Conservation (phyloP, 2,113 vertebrate genomes). For the Xerus inauris region DNA sequence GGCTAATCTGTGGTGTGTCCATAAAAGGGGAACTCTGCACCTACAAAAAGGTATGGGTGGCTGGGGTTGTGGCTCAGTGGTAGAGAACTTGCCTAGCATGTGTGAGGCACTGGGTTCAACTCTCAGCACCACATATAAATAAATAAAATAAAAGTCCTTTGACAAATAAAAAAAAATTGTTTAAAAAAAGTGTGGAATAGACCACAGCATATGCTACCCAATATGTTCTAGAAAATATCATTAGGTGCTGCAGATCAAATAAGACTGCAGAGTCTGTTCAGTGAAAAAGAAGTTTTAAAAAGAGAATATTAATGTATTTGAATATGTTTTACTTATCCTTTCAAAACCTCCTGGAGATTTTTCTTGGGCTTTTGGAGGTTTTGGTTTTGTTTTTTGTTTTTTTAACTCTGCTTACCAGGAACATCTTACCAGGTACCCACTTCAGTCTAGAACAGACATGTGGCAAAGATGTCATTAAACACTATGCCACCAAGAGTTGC, state of each 20-base stretch:
- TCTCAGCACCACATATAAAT: too few relatives aligned
- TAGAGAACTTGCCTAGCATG: too few relatives aligned
- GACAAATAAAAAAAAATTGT: too few relatives aligned
- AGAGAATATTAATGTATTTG: neutral
- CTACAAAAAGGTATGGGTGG: neutral
- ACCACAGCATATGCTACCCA: neutral
- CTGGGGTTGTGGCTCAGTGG: too few relatives aligned
- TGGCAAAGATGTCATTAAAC: accelerated
- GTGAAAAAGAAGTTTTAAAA: neutral
- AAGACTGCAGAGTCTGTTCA: neutral
- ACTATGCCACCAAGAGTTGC: accelerated
- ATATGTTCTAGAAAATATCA: neutral
- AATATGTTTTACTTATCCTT: neutral
- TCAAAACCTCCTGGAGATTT: neutral
- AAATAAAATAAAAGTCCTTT: too few relatives aligned
- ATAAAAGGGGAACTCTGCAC: neutral
- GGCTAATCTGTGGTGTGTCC: too few relatives aligned
- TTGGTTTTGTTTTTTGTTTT: neutral
- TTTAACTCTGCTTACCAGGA: neutral
- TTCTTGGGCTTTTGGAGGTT: neutral
- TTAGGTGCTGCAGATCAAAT: neutral
- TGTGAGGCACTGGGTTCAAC: too few relatives aligned
- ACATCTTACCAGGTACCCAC: neutral
- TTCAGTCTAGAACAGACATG: neutral
- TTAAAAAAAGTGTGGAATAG: neutral